Conservation (phyloP, 2,888 invertebrate genomes). For the Eupithecia dodoneata region DNA sequence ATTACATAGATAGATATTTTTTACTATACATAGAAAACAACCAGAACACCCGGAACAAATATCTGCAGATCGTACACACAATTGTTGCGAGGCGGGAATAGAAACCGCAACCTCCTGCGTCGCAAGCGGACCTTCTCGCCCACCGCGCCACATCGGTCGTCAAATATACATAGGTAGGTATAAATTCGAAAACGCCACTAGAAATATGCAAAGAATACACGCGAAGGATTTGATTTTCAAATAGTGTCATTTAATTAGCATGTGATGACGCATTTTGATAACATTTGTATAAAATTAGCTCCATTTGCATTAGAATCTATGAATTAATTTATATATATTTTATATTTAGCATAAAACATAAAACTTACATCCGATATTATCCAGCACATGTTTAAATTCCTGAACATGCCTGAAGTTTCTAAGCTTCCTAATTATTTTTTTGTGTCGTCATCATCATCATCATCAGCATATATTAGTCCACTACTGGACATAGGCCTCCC, state of each 20-base stretch:
- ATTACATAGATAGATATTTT: no score
- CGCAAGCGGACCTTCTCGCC: no score
- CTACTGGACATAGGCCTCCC: no score
- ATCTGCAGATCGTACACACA: no score
- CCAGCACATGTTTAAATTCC: neutral
- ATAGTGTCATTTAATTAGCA: conserved; percentile 12
- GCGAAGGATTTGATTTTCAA: conserved; percentile 13
- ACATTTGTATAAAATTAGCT: conserved; percentile 23
- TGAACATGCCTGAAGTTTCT: neutral
- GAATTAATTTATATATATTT: neutral
- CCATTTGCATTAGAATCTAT: conserved; percentile 13
- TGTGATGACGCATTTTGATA: conserved; percentile 21
- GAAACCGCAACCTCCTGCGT: no score
- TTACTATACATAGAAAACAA: no score
- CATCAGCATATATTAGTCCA: no score
- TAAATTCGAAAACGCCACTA: neutral
- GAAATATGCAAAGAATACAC: conserved; percentile 12
- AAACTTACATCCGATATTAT: neutral
- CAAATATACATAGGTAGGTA: no score
- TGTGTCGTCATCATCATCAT: no score
- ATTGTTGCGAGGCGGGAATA: no score
- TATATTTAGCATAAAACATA: conserved; percentile 1
- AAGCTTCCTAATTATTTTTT: neutral
- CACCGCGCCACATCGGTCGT: no score
- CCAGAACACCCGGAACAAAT: no score